phyloP scores from a whole-genome alignment of 2,797 vertebrate genomes.

The Tauraco hartlaubi region DNA sequence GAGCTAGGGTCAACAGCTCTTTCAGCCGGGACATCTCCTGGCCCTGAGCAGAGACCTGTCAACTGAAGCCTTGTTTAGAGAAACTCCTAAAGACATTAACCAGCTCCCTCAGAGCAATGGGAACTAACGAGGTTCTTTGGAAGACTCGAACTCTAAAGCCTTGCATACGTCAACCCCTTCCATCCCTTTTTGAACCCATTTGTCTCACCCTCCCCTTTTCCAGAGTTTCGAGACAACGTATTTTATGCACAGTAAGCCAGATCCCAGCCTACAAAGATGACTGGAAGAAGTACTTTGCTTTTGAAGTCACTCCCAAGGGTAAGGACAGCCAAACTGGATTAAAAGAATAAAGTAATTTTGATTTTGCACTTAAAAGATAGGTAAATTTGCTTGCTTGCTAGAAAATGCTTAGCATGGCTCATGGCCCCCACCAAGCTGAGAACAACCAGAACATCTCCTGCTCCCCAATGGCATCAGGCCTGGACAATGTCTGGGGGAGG shows the following conservation, averaged over 20 bases:
- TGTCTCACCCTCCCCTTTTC: not conserved
- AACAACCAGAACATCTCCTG: not conserved
- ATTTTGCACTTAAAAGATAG: slow-evolving; percentile 37
- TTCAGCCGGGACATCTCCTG: not conserved
- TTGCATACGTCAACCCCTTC: not conserved
- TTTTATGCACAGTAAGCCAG: not conserved
- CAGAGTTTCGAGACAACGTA: not conserved
- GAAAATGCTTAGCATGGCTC: not conserved
- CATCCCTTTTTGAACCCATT: not conserved
- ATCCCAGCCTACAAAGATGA: not conserved
- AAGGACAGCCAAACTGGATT: not conserved
- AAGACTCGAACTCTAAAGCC: not conserved
- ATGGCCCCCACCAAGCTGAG: not conserved
- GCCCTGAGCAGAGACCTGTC: not conserved
- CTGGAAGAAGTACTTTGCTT: not conserved
- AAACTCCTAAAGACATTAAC: not conserved
- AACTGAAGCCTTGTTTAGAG: not conserved
- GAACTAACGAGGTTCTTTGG: not conserved
- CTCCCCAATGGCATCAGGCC: not conserved
- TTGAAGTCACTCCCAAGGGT: slow-evolving; percentile 32
- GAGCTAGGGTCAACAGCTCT: not conserved
- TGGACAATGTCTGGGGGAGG: not conserved
- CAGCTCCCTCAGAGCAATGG: not conserved
- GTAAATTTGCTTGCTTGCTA: slow-evolving; percentile 8
- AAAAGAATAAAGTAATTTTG: slow-evolving; percentile 32